These are phyloP conservation scores for Paedocypris sp. DNA, from an alignment of 2,113 vertebrate genomes.

Conservation along the genomic window DNA sequence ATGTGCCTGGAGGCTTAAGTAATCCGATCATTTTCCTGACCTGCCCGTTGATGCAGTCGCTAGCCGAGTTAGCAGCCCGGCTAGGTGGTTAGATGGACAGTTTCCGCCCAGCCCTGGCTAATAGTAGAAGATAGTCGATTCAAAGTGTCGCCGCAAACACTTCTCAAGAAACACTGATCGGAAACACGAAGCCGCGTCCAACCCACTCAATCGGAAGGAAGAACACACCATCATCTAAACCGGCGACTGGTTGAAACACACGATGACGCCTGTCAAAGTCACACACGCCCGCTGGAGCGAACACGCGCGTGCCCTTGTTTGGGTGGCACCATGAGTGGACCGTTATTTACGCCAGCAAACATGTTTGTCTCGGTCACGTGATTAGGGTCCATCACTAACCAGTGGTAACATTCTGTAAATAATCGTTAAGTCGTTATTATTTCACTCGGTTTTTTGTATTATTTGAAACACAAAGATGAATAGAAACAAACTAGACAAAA, in stretches of 20 bases:
- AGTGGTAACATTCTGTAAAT: no score
- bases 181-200: not conserved
- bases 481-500: no score
- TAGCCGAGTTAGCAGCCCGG: not conserved
- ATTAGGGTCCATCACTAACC: no score
- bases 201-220: not conserved
- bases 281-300: not conserved
- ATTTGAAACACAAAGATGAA: no score
- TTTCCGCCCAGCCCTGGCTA: conserved; percentile 23
- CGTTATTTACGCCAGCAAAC: not conserved
- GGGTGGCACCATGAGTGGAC: not conserved
- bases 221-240: not conserved
- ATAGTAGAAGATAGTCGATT: conserved; percentile 1
- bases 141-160: not conserved
- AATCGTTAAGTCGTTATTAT: no score
- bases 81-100: conserved; percentile 15
- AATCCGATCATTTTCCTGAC: not conserved
- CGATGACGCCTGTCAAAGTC: conserved; percentile 1
- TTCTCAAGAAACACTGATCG: not conserved
- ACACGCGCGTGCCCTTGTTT: not conserved
- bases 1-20: not conserved
- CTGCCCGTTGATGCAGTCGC: not conserved
- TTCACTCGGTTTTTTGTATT: no score
- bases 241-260: not conserved
- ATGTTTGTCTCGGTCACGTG: no score